Evolutionary conservation across 2,888 invertebrate genomes (phyloP).

Genomic region (Cephus pygmeus): DNA sequence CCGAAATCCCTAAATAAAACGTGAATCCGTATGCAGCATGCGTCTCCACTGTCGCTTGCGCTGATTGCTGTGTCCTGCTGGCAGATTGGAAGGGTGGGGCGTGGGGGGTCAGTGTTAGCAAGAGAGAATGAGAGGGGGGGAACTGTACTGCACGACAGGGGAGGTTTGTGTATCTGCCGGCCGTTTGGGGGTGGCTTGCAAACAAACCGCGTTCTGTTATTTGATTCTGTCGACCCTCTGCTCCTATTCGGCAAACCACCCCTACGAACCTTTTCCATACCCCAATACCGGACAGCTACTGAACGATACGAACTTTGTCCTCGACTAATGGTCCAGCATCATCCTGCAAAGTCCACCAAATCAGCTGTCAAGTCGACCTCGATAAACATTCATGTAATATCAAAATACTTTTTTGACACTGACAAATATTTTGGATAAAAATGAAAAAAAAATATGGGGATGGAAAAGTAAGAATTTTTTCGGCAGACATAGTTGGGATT

Average conservation of each 20-base stretch:
- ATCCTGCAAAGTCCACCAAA: no score
- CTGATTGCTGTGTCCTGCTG: conserved; percentile 50
- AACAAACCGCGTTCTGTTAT: conserved; percentile 59
- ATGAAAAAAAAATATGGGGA: no score
- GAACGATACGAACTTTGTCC: no score
- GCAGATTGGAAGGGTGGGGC: conserved; percentile 33
- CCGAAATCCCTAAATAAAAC: conserved; percentile 49
- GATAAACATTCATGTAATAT: no score
- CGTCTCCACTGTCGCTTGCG: conserved; percentile 40
- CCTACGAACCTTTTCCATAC: conserved; percentile 35
- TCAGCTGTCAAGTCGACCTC: no score
- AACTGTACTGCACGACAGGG: conserved; percentile 23
- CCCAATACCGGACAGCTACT: conserved; percentile 21
- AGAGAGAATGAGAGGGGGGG: conserved; percentile 2
- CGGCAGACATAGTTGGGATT: no score
- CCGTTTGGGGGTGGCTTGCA: conserved; percentile 50
- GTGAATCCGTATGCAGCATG: conserved; percentile 46
- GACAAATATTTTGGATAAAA: no score
- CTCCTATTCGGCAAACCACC: conserved; percentile 31
- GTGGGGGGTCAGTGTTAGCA: conserved; percentile 11
- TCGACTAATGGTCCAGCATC: no score
- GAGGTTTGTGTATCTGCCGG: conserved; percentile 33
- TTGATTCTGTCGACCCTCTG: conserved; percentile 48
- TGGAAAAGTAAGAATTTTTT: no score
- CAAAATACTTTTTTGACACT: no score